Base-by-base conservation (phyloP, 2,888 invertebrate species). In the Prosopocoilus inquinatus region DNA sequence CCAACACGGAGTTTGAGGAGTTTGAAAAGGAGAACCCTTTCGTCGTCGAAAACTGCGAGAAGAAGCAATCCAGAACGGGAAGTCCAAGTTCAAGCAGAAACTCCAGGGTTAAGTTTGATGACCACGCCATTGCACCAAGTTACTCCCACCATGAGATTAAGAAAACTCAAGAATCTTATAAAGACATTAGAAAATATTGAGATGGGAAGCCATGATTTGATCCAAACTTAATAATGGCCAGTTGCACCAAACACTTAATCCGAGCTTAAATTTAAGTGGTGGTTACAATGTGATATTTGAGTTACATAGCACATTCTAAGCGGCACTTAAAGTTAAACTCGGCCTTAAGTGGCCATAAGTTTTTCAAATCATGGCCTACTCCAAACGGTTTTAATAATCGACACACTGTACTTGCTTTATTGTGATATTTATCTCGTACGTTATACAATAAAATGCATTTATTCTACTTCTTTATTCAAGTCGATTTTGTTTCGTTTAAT, bases 401-500 rank as follows among this genome's bases (percentile, higher is more conserved):
- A n/a, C n/a, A n/a, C n/a, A n/a, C n/a, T 16, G 3, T 16, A 16
- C 16, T 3, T 16, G 16, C 16, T 16, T 28, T 28, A 28, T 28
- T 28, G 20, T 28, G 20, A 28, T 28, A 28, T 28, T 28, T 28
- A 28, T 28, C 20, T 28, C 7, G 7, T 28, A 5, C 7, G 7
- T 5, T 28, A 28, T 28, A 45, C 15, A 47, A 53, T 46, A 41
- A 15, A 47, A 33, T 36, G 9, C 13, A n/a, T 45, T 52, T 52
- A 55, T 53, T 55, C 53, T 34, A 76, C 51, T 9, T 56, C 51
- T 38, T 57, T 61, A 28, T 38, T 55, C 39, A 61, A 45, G 50
- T 62, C 53, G 2, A 76, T 59, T 53, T 76, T 74, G 58, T 81
- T 81, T 68, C 81, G 75, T 65, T 78, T 77, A 54, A 80, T 75